Base-by-base conservation (phyloP, 2,888 invertebrate genomes). In the Pyralis farinalis region DNA sequence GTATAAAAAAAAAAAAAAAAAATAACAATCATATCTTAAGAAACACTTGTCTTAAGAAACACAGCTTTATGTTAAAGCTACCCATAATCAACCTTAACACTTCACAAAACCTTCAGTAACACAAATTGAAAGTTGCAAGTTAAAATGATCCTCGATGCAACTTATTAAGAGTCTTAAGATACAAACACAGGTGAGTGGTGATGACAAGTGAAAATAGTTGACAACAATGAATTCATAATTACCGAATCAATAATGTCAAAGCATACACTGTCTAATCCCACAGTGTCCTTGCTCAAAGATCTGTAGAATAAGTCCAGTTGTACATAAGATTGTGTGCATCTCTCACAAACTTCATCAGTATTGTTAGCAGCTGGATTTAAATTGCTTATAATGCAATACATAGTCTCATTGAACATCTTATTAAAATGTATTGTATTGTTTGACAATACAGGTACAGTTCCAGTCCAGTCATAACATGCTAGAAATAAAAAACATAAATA, bases 241-340 rank as follows among this genome's bases (percentile, higher is more conserved):
- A 93, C 93, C 51, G 91, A 78, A 74, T 93, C 93, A 1, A 93
- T 91, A 51, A 93, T 87, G 66, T 93, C 93, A 91, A 93, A 92
- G 56, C 93, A 93, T 43, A 93, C 81, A 46, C 85, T 90, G 46
- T 91, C 90, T 40, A 90, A 87, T 43, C 91, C 92, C 60, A 91
- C 90, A 40, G 84, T 71, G 61, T 90, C 90, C 51, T 79, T 54
- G 45, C 88, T 92, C 40, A 93, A 74, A 21, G 86, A 79, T 56
- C 88, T 84, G 62, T 93, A 93, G 60, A 84, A 92, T 33, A 82
- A 67, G 62, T 92, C 91, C 46, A 93, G 67, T 27, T 72, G 59
- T 5, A 86, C 33, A 63, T 93, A 93, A 3, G 66, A 58, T 21
- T 81, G 66, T 79, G 89, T 85, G 60, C 93, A 93, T 33, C 79